A percentile compares a stretch with the other conserved stretches of the same genome.
phyloP scores from a whole-genome alignment of 2,797 vertebrate genomes.

The Nannoperca australis region DNA sequence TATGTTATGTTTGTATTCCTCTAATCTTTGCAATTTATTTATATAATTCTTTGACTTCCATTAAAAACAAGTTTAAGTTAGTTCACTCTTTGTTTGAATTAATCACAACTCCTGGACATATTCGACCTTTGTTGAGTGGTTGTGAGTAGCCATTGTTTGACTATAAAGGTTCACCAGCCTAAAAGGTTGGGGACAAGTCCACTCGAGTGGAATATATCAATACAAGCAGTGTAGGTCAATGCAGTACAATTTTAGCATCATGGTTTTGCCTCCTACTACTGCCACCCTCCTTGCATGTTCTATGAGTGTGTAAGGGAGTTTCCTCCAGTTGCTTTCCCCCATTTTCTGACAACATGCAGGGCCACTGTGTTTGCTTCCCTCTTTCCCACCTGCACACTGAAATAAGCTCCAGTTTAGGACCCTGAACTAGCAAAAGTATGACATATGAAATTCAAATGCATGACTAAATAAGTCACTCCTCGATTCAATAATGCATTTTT shows the following conservation, averaged over 20 bases:
- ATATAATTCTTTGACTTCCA: not conserved
- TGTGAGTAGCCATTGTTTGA: not conserved
- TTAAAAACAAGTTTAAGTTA: not conserved
- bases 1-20: not conserved
- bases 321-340: not conserved
- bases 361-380: not conserved
- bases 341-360: slow-evolving; percentile 1
- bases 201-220: not conserved
- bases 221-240: not conserved
- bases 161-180: not conserved
- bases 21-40: not conserved
- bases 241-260: not conserved
- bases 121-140: not conserved
- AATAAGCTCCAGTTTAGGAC: slow-evolving; percentile 6
- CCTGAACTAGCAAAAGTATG: slow-evolving; percentile 1
- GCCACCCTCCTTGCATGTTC: slow-evolving; percentile 5
- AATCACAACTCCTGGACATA: not conserved
- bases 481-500: not conserved
- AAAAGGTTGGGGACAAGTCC: not conserved
- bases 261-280: not conserved
- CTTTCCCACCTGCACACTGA: slow-evolving; percentile 3
- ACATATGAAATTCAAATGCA: slow-evolving; percentile 1
- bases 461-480: slow-evolving; percentile 1
- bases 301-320: slow-evolving; percentile 14
- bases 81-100: not conserved